Conservation (phyloP, 1,140 invertebrate species). For the Lordiphosa clarofinis region DNA sequence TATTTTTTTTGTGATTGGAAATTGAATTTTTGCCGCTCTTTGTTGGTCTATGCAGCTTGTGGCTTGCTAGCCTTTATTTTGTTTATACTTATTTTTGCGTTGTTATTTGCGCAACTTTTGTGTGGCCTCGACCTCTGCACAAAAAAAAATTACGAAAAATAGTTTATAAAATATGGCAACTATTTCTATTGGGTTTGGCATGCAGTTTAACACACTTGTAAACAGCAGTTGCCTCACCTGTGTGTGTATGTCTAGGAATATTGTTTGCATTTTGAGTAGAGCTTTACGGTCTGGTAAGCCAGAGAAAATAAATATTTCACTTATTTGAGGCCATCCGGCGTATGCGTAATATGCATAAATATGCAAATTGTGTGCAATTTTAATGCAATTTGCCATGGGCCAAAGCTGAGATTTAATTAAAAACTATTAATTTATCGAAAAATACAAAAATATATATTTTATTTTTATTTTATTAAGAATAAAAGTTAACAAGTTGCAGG, state of each 20-base stretch:
- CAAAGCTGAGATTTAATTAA: slow-evolving; percentile 42
- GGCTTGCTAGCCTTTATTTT: slow-evolving; percentile 15
- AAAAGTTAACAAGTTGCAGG: slow-evolving; percentile 25
- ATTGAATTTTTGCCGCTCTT: slow-evolving; percentile 51
- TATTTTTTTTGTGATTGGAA: slow-evolving; percentile 63
- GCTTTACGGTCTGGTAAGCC: slow-evolving; percentile 61
- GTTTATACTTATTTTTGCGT: slow-evolving; percentile 28
- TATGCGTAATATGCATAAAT: slow-evolving; percentile 51
- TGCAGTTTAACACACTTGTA: slow-evolving; percentile 45
- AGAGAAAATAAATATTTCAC: slow-evolving; percentile 46
- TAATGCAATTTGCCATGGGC: slow-evolving; percentile 28
- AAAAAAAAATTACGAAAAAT: slow-evolving; percentile 38
- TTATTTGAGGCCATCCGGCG: slow-evolving; percentile 36
- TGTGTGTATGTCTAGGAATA: slow-evolving; percentile 46
- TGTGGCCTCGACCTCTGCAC: slow-evolving; percentile 33
- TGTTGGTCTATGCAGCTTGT: slow-evolving; percentile 41
- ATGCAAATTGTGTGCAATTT: slow-evolving; percentile 53
- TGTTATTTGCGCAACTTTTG: slow-evolving; percentile 49
- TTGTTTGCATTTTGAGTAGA: slow-evolving; percentile 64
- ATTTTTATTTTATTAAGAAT: slow-evolving; percentile 8
- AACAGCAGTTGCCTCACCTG: slow-evolving; percentile 9
- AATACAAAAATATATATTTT: slow-evolving; percentile 2
- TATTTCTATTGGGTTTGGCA: slow-evolving; percentile 53
- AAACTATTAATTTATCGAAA: slow-evolving; percentile 32
- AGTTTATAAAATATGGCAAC: slow-evolving; percentile 53